A percentile compares a stretch with the other conserved stretches of the same genome.
phyloP scores from a whole-genome alignment of 2,797 vertebrate species.

The Schizopygopsis malacanthus region DNA sequence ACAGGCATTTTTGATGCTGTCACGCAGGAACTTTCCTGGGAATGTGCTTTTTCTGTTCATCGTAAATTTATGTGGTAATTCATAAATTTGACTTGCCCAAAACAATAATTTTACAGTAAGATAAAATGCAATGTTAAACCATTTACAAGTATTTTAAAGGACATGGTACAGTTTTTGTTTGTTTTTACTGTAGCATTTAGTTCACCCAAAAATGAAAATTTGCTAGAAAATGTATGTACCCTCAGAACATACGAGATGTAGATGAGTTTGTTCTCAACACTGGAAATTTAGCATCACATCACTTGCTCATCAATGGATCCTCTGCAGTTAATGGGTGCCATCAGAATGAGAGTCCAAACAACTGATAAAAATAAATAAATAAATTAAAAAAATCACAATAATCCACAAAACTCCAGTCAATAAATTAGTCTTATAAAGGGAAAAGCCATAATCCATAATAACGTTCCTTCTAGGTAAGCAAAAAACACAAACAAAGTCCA shows the following conservation, averaged over 20 bases:
- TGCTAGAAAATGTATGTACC: too few species aligned
- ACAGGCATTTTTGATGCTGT: not conserved
- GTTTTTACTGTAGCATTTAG: not conserved
- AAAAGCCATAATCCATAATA: not conserved
- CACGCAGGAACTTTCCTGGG: not conserved
- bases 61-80: not conserved
- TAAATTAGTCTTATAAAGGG: not conserved
- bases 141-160: too few species aligned
- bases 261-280: too few species aligned
- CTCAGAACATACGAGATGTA: too few species aligned
- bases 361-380: not conserved
- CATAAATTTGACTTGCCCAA: not conserved
- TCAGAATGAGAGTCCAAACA: not conserved
- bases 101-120: not conserved
- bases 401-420: not conserved
- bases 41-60: not conserved
- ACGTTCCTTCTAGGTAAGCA: not conserved
- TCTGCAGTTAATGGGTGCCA: not conserved
- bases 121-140: not conserved
- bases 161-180: too few species aligned
- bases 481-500: too few species aligned
- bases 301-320: not conserved
- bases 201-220: too few species aligned
- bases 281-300: not conserved
- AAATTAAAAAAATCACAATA: not conserved